Base-by-base conservation (phyloP, 2,113 vertebrate species). In the Mustela lutreola region DNA sequence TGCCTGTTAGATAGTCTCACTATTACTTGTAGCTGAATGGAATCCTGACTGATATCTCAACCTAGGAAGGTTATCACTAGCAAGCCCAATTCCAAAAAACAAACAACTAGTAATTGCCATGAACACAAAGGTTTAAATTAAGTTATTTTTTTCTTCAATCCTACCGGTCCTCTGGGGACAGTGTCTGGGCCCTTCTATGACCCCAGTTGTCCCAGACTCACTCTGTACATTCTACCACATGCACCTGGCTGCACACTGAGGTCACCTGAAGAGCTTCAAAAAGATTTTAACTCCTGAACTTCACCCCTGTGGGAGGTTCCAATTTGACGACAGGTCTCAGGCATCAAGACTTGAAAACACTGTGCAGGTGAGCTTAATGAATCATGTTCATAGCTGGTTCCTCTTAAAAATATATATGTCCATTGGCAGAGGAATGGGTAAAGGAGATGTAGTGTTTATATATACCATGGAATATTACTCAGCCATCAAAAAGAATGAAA, bases 81-180 rank as follows among this genome's bases (percentile, higher is more conserved):
- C 33, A 92, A 92, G 14, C 53, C 48, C 87, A 65, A 1, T 53
- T 76, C 31, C 65, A 45, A 82, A 91, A 96, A 92, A 36, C 45
- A 82, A 42, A 18, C 36, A 28, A 50, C 14, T 42, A 26, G 36
- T 50, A 76, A 81, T 58, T 75, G 26, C 71, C 82, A 60, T 63
- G 26, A 81, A 36, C 26, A 28, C 60, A 62, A 28, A 96, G 33
- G 22, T 79, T 87, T 92, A 62, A 83, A 42, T 19, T 14, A 75
- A 42, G 2, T n/a, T 22, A 21, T 26, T 62, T 62, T 62, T 62
- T 4, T 21, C 31, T 89, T 60, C 28, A 45, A 88, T 65, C 58
- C 62, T 48, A 24, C 9, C 3, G 4, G 71, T 70, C 26, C 28
- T 50, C 63, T 84, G 62, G 22, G 42, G 39, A 76, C 31, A 31